These are phyloP conservation scores for Pseudomyrmex cubaensis DNA, from an alignment of 1,140 invertebrate species.

Conservation along the genomic window DNA sequence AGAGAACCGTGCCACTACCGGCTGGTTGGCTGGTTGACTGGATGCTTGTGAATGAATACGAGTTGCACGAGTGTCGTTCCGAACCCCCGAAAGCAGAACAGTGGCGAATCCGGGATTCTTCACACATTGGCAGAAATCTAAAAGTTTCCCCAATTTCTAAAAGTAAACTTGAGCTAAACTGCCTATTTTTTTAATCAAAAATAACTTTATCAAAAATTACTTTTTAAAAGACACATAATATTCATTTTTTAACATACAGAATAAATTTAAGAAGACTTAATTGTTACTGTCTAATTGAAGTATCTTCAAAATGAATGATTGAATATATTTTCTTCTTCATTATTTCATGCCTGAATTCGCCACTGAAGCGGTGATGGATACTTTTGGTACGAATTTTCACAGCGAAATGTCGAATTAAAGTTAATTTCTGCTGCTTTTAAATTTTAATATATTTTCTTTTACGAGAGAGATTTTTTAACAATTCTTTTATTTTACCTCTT, in stretches of 20 bases:
- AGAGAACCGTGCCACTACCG: conserved; percentile 11
- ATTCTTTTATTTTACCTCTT: no score
- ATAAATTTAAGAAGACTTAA: no score
- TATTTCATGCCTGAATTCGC: neutral
- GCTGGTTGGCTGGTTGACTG: conserved; percentile 23
- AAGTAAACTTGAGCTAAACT: neutral
- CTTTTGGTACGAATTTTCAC: neutral
- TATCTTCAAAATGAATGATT: no score
- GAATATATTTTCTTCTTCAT: neutral
- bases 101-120: conserved; percentile 21
- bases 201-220: no score
- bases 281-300: no score
- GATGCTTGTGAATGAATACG: conserved; percentile 50
- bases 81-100: conserved; percentile 8
- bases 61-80: conserved; percentile 46
- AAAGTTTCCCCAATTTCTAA: neutral
- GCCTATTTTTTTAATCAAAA: no score
- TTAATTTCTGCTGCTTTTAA: neutral
- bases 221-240: no score
- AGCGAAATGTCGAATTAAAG: no score
- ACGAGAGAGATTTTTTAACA: neutral
- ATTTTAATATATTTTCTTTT: neutral
- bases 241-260: no score
- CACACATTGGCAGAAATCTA: conserved; percentile 17
- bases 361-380: neutral